Evolutionary conservation across 1,140 invertebrate species (phyloP), one percentile per base, ranked within the genome.

Genomic region (Listronotus bonariensis): DNA sequence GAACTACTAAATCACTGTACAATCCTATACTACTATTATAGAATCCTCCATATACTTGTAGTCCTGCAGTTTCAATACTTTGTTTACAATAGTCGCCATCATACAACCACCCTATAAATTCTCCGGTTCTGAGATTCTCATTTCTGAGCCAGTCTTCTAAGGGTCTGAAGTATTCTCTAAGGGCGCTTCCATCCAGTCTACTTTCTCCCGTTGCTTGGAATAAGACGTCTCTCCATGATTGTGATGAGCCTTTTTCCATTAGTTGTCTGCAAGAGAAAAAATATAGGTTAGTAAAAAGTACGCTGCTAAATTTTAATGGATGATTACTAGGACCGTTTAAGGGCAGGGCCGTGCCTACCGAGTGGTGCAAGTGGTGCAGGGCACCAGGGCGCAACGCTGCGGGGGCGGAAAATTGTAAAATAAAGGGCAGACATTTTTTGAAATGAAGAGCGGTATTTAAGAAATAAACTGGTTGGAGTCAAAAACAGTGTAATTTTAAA

Each of bases 161-260:
- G 0, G 96, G 96, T 14, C 87, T 82, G 84, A 98, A 99, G 79
- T 96, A 99, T 73, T 97, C 91, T 45, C 93, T 79, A n/a, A 99
- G 77, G 0, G 95, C 92, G 34, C 84, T 84, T 12, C 93, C 91
- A 74, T 91, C 90, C 46, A 98, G 81, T 46, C 88, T 83, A 10
- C 82, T 82, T 73, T 92, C 90, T 10, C 92, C 92, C 0, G 90
- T 92, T 0, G 92, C 85, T 67, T 90, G 87, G 67, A 88, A 84
- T 42, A 98, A 81, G 0, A 89, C 87, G 65, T 95, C 88, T 56
- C 87, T 87, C 96, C 96, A 98, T 0, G 92, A 89, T 64, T 86
- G 81, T 0, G 93, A 95, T 1, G 88, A 88, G 1, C 96, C 96
- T 64, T 89, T 86, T 69, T 88, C 84, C 87, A 98, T 92, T 12